Evolutionary conservation across 2,797 vertebrate genomes (phyloP), one percentile per base, ranked within the genome.

Genomic region (Avahi laniger): DNA sequence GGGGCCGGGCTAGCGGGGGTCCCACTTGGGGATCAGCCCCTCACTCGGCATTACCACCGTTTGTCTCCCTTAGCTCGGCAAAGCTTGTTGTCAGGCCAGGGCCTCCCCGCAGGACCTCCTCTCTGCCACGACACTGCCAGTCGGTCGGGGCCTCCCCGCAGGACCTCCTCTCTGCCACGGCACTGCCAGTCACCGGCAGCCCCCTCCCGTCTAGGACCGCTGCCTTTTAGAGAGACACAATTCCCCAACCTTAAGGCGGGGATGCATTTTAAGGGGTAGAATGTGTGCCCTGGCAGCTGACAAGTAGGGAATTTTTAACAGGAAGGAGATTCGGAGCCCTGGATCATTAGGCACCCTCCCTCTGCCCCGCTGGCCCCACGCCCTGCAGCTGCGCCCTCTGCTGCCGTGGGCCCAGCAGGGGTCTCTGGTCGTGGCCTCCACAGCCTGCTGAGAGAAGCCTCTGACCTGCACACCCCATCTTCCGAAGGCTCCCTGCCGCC

Each of bases 31-130:
- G 65, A 20, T 57, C 38, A 50, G 35, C 14, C 22, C 15, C 43
- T 1, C 0, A 1, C 67, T 15, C 61, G 14, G n/a, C 38, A 1
- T 35, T 1, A 1, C 59, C n/a, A 1, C 28, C 0, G 0, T 33
- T 48, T 24, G 33, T 43, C 12, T 52, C 10, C 35, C 2, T 4
- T 4, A 0, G 18, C 48, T 59, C 15, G 7, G 57, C 54, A 24
- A 41, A 20, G 24, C 5, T 1, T 15, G 4, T 1, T 5, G 52
- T 54, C 52, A 18, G 50, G 0, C 5, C 38, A 41, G 38, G 38
- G 38, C 38, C 38, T 41, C 38, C 38, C 5, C 5, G 41, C 41
- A 6, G 41, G 41, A 41, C 41, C 41, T 6, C 41, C 41, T 41
- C 41, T 41, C 46, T 48, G 46, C 46, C 46, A 12, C 12, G 9